Evolutionary conservation across 2,113 vertebrate genomes (phyloP).

Genomic region (Gallinago undulata): DNA sequence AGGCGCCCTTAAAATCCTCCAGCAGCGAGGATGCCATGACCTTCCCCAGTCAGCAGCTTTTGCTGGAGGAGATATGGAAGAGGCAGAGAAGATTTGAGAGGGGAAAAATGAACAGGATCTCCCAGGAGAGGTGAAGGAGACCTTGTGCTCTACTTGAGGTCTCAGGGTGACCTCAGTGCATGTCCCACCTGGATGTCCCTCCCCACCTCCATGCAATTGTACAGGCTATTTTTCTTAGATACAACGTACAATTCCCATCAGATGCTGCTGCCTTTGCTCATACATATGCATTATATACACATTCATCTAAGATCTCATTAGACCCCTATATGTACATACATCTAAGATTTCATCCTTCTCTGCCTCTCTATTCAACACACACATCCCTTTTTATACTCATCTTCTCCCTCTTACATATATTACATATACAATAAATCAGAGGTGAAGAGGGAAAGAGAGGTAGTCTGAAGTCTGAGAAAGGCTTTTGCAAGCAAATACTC

Average conservation of each 20-base stretch:
- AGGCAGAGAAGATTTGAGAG: background rate
- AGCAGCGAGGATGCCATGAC: background rate
- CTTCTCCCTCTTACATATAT: background rate
- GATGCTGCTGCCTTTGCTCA: background rate
- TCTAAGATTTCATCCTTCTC: background rate
- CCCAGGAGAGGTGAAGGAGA: background rate
- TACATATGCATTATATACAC: background rate
- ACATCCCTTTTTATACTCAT: background rate
- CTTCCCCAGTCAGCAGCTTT: background rate
- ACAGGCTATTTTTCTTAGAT: background rate
- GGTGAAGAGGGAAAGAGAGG: background rate
- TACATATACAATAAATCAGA: background rate
- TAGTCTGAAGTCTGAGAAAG: background rate
- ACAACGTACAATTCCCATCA: background rate
- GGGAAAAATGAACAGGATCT: background rate
- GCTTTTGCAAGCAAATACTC: background rate
- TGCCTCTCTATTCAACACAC: background rate
- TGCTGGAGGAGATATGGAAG: background rate
- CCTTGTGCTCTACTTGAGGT: background rate
- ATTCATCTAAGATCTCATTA: background rate
- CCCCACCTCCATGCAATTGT: background rate
- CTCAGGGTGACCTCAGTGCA: background rate
- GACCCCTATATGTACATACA: background rate
- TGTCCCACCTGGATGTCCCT: accelerated
- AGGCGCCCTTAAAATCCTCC: background rate